A percentile compares a stretch with the other conserved stretches of the same genome.
Conservation (phyloP, 2,888 invertebrate species). For the Steinernema carpocapsae region DNA sequence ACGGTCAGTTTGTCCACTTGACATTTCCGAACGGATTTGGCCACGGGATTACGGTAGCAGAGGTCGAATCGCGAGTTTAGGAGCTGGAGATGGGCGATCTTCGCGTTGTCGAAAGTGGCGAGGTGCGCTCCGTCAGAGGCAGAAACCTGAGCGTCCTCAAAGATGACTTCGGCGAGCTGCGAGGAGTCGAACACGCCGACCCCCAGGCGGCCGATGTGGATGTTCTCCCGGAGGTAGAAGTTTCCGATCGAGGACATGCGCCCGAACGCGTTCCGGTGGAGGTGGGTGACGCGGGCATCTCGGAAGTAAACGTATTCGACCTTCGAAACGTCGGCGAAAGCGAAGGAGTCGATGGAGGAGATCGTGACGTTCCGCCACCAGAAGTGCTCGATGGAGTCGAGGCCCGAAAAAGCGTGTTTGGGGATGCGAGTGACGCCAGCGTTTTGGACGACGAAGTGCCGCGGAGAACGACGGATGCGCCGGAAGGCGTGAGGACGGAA, state of each 20-base stretch:
- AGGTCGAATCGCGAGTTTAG: conserved; percentile 10
- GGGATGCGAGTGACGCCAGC: conserved; percentile 38
- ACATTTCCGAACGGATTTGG: conserved; percentile 35
- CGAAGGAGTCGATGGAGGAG: conserved; percentile 50
- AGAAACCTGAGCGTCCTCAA: conserved; percentile 46
- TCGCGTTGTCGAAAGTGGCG: conserved; percentile 7
- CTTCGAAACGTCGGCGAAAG: conserved; percentile 56
- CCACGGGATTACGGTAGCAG: conserved; percentile 14
- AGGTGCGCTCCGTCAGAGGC: conserved; percentile 39
- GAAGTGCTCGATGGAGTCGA: conserved; percentile 47
- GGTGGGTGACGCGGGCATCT: conserved; percentile 40
- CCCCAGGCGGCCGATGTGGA: conserved; percentile 38
- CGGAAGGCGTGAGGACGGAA: conserved; percentile 49
- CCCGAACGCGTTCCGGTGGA: conserved; percentile 39
- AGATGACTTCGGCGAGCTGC: conserved; percentile 45
- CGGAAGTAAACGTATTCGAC: conserved; percentile 62
- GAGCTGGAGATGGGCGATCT: conserved; percentile 22
- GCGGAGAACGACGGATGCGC: conserved; percentile 45
- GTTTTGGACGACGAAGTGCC: conserved; percentile 47
- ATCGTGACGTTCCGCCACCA: conserved; percentile 60
- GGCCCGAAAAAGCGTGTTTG: conserved; percentile 45
- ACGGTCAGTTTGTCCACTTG: conserved; percentile 36
- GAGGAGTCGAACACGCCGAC: conserved; percentile 44
- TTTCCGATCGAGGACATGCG: conserved; percentile 44
- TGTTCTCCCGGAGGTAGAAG: conserved; percentile 49